Evolutionary conservation across 2,888 invertebrate species (phyloP).

Genomic region (Apodemia zela): DNA sequence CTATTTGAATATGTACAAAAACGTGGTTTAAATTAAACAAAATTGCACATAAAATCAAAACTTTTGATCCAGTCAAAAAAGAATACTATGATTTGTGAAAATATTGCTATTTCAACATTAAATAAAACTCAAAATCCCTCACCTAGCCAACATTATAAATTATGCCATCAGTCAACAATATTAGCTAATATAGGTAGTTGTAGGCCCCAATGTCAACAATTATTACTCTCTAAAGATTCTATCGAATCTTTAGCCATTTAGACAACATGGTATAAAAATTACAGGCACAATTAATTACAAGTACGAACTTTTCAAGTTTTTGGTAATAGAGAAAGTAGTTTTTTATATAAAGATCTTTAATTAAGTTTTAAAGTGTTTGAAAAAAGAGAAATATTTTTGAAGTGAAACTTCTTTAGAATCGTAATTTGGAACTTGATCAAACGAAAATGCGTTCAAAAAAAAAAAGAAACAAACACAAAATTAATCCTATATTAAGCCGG

Average conservation of each 20-base stretch:
- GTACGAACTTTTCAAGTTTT: too few relatives aligned
- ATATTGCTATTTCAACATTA: constrained; percentile 43
- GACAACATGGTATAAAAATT: background rate
- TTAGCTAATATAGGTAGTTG: constrained; percentile 26
- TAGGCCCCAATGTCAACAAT: constrained; percentile 7
- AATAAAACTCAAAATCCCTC: constrained; percentile 52
- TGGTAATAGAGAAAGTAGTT: too few relatives aligned
- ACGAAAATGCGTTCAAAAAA: too few relatives aligned
- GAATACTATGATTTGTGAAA: constrained; percentile 36
- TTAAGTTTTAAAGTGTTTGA: too few relatives aligned
- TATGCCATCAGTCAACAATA: constrained; percentile 68
- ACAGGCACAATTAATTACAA: too few relatives aligned
- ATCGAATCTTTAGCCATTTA: background rate
- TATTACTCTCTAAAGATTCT: background rate
- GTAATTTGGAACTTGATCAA: too few relatives aligned
- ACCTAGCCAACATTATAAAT: constrained; percentile 58
- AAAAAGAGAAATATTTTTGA: too few relatives aligned
- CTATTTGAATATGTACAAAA: constrained; percentile 35
- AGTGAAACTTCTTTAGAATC: too few relatives aligned
- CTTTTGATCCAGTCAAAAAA: constrained; percentile 74
- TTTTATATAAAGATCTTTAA: too few relatives aligned
- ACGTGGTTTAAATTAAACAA: constrained; percentile 43
- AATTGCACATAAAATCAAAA: constrained; percentile 68
- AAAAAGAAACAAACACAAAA: too few relatives aligned
- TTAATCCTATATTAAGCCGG: too few relatives aligned